Evolutionary conservation across 2,113 vertebrate species (phyloP).

Genomic region (Ibidorhyncha struthersii): DNA sequence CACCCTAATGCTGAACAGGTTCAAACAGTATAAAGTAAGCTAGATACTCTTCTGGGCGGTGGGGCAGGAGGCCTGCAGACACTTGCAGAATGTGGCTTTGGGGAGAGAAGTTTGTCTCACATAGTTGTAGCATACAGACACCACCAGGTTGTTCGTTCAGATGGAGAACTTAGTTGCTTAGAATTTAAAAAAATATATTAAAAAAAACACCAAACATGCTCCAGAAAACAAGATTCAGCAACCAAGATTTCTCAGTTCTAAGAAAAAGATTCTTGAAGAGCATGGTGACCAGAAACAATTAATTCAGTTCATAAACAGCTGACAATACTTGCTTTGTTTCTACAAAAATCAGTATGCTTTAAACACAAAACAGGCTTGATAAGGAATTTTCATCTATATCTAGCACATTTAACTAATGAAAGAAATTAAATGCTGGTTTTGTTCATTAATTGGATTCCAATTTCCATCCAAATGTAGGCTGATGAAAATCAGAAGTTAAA

Average conservation of each 20-base stretch:
- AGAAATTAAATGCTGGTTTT: constrained; percentile 5
- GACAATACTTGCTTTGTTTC: constrained; percentile 1
- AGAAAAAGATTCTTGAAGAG: background rate
- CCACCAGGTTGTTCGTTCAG: background rate
- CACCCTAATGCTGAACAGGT: accelerated
- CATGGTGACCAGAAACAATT: background rate
- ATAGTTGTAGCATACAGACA: background rate
- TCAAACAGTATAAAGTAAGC: background rate
- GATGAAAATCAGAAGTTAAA: constrained; percentile 28
- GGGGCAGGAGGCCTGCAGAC: background rate
- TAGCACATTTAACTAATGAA: background rate
- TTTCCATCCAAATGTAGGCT: constrained; percentile 9
- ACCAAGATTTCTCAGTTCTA: background rate
- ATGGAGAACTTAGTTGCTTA: background rate
- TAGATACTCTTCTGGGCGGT: background rate
- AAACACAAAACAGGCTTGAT: background rate
- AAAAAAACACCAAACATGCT: background rate
- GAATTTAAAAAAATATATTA: background rate
- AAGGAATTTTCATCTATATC: background rate
- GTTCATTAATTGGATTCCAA: constrained; percentile 6
- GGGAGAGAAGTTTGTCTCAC: background rate
- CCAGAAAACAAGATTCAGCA: background rate
- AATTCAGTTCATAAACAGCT: background rate
- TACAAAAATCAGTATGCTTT: background rate
- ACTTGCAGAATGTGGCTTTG: background rate